Conservation (phyloP, 2,797 vertebrate genomes). For the Cetoscarus ocellatus region DNA sequence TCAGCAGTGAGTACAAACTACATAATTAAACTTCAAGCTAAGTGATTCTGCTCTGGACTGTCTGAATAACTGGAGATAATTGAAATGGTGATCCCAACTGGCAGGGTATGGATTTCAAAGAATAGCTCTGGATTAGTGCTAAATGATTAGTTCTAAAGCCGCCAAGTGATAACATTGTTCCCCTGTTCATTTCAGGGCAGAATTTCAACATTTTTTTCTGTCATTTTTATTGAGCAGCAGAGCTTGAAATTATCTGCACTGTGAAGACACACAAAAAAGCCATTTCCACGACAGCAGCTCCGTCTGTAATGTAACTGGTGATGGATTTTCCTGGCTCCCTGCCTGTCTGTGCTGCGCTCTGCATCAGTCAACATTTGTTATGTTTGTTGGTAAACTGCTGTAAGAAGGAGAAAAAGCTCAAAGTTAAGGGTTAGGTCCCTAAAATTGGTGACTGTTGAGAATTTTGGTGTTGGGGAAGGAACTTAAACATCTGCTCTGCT, state of each 20-base stretch:
- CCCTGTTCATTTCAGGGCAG: constrained; percentile 46
- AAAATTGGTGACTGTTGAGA: constrained; percentile 4
- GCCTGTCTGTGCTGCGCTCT: constrained; percentile 5
- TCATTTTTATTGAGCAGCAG: constrained; percentile 56
- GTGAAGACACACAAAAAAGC: constrained; percentile 46
- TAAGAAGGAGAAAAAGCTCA: constrained; percentile 3
- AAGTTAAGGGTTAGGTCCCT: constrained; percentile 17
- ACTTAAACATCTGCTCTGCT: constrained; percentile 25
- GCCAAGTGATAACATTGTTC: constrained; percentile 51
- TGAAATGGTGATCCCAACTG: constrained; percentile 7
- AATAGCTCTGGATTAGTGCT: constrained; percentile 33
- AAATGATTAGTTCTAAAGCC: constrained; percentile 51
- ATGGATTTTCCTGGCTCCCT: constrained; percentile 32
- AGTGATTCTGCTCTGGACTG: constrained; percentile 29
- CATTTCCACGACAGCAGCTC: constrained; percentile 36
- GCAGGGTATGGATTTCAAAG: constrained; percentile 44
- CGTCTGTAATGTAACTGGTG: constrained; percentile 36
- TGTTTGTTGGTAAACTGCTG: constrained; percentile 47
- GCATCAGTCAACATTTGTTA: constrained; percentile 31
- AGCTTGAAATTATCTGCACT: constrained; percentile 66
- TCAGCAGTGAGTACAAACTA: constrained; percentile 38
- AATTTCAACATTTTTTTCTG: constrained; percentile 12
- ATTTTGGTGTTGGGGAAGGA: constrained; percentile 38
- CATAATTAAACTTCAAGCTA: constrained; percentile 44
- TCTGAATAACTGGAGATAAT: constrained; percentile 35